phyloP scores from a whole-genome alignment of 1,140 invertebrate species.

The Tenebrio molitor region DNA sequence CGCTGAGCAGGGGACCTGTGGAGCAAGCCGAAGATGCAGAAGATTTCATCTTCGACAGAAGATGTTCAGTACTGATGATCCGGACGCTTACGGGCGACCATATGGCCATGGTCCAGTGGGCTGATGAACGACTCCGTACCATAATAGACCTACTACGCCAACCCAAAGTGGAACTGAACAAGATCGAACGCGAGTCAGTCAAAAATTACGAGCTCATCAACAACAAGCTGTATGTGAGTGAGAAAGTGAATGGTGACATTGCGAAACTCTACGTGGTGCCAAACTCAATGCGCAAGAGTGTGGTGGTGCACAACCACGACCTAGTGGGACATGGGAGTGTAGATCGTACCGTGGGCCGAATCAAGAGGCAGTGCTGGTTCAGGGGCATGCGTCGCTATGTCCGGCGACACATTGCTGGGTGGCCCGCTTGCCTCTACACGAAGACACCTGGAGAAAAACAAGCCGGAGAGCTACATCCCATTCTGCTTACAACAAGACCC shows the following conservation, averaged over 20 bases:
- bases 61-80: not conserved
- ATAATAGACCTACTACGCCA: not conserved
- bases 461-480: too few relatives aligned
- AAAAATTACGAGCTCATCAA: not conserved
- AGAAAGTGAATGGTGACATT: too few relatives aligned
- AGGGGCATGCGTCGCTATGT: too few relatives aligned
- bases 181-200: too few relatives aligned
- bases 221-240: too few relatives aligned
- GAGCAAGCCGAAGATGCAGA: not conserved
- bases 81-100: not conserved
- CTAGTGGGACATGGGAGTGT: not conserved
- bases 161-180: not conserved
- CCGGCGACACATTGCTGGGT: not conserved
- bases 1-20: conserved; percentile 53
- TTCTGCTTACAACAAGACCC: too few relatives aligned
- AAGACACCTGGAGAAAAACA: not conserved
- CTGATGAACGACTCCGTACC: not conserved
- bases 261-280: too few relatives aligned
- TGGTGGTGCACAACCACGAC: not conserved
- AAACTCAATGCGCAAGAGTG: too few relatives aligned
- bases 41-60: not conserved
- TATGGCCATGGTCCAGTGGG: conserved; percentile 1
- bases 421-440: not conserved
- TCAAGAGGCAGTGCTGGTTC: not conserved
- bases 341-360: not conserved